phyloP scores from a whole-genome alignment of 1,140 invertebrate genomes.

The Caenorhabditis inopinata region DNA sequence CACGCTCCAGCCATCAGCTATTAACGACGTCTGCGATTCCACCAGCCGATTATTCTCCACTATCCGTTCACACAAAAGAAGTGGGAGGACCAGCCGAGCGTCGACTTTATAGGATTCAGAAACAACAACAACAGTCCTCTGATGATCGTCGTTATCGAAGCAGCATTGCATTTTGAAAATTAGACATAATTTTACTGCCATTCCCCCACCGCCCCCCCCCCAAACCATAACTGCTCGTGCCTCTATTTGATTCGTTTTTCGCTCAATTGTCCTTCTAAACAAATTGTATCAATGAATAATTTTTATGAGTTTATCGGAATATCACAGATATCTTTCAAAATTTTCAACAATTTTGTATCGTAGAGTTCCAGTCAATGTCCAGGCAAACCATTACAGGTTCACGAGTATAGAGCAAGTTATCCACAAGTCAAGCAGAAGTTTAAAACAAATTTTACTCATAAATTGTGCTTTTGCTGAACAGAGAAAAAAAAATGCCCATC shows the following conservation, averaged over 20 bases:
- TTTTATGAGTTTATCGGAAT: too few species aligned
- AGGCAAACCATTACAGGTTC: too few species aligned
- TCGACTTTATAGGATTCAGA: constrained; percentile 11
- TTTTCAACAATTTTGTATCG: too few species aligned
- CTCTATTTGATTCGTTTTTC: constrained; percentile 25
- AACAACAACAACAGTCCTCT: neutral
- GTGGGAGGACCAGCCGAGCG: neutral
- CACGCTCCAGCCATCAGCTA: neutral
- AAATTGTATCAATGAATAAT: neutral
- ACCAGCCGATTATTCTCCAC: constrained; percentile 2
- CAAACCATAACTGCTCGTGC: neutral
- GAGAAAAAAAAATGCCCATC: too few species aligned
- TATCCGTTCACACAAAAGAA: constrained; percentile 10
- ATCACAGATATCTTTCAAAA: too few species aligned
- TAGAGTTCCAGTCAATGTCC: too few species aligned
- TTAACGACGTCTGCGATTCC: constrained; percentile 1
- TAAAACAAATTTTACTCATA: too few species aligned
- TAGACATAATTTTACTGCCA: neutral
- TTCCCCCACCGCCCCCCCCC: neutral
- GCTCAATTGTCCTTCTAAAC: constrained; percentile 17
- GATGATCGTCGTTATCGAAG: constrained; percentile 27
- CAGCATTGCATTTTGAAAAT: neutral
- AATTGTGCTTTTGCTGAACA: too few species aligned
- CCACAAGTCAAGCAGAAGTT: too few species aligned
- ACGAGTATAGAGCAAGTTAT: too few species aligned